A percentile compares a stretch with the other conserved stretches of the same genome.
Evolutionary conservation across 2,888 invertebrate species (phyloP).

Genomic region (Tetranychus truncatus): DNA sequence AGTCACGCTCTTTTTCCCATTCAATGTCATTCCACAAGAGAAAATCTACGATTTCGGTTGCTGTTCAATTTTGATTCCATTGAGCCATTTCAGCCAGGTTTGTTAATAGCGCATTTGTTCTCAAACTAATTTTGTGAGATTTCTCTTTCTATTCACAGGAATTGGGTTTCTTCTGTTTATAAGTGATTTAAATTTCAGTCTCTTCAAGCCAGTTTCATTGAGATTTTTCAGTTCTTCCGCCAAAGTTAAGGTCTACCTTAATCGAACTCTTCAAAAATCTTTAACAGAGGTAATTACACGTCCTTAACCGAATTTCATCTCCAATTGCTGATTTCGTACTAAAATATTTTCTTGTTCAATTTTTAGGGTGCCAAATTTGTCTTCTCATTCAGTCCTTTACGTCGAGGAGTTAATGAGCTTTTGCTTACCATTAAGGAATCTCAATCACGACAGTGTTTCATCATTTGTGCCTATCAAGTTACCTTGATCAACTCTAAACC

Average conservation of each 20-base stretch:
- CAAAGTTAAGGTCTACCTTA: neutral
- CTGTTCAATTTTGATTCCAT: constrained; percentile 8
- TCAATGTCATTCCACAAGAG: constrained; percentile 33
- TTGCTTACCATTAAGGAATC: constrained; percentile 28
- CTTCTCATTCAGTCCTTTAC: constrained; percentile 31
- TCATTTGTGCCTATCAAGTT: constrained; percentile 8
- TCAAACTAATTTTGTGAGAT: neutral
- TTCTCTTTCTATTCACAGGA: constrained; percentile 24
- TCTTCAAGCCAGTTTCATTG: neutral
- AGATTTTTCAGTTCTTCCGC: neutral
- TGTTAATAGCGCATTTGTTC: constrained; percentile 21
- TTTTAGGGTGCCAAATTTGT: constrained; percentile 32
- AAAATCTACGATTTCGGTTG: constrained; percentile 22
- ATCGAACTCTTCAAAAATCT: constrained; percentile 4
- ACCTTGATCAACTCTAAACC: neutral
- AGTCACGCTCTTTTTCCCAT: constrained; percentile 32
- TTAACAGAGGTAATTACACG: neutral
- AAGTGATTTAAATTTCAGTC: neutral
- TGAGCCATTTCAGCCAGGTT: constrained; percentile 29
- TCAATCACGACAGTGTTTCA: neutral
- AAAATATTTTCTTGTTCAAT: neutral
- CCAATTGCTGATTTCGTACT: neutral
- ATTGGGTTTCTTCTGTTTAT: constrained; percentile 32
- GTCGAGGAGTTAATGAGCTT: constrained; percentile 31
- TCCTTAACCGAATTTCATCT: neutral